Base-by-base conservation (phyloP, 2,113 vertebrate genomes). In the Aegotheles bennettii region DNA sequence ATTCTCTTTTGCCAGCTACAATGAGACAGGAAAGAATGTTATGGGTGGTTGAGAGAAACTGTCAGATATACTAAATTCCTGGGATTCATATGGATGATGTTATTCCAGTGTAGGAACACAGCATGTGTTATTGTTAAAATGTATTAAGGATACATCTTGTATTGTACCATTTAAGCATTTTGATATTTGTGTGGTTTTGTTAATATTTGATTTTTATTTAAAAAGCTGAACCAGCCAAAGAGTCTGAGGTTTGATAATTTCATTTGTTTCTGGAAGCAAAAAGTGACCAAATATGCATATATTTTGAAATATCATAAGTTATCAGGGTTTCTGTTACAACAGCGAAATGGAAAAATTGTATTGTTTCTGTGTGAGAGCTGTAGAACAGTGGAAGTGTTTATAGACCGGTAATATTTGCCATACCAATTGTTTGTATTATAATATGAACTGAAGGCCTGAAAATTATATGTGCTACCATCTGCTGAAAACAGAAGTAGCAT, bases 1-100 rank as follows among this genome's bases (percentile, higher is more conserved):
- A 98, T 98, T 98, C 98, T 99, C 98, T 98, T 99, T 98, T 98
- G 98, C 98, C 98, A 97, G 98, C 98, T 97, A 99, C 98, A 98
- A 98, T 98, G 98, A 99, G 98, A 98, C 98, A 98, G 98, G 98
- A 98, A 98, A 98, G 98, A 98, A 98, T 98, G 98, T 98, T 98
- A 98, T 98, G 98, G 98, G 98, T 98, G 98, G 98, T 97, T 98
- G 98, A 98, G 97, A 98, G 98, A 98, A 98, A 98, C 98, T 98
- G 98, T 98, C 98, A 98, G 98, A 98, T 98, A 98, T 95, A 98
- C 98, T 98, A 97, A 98, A 98, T 99, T 98, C 98, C 98, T 98
- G 93, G 98, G 98, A 98, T 98, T 99, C 98, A 98, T 98, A 98
- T 96, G 96, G 98, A 98, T 97, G 96, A 98, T 98, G 98, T 98